Base-by-base conservation (phyloP, 2,888 invertebrate species). In the Pachymerium ferrugineum region DNA sequence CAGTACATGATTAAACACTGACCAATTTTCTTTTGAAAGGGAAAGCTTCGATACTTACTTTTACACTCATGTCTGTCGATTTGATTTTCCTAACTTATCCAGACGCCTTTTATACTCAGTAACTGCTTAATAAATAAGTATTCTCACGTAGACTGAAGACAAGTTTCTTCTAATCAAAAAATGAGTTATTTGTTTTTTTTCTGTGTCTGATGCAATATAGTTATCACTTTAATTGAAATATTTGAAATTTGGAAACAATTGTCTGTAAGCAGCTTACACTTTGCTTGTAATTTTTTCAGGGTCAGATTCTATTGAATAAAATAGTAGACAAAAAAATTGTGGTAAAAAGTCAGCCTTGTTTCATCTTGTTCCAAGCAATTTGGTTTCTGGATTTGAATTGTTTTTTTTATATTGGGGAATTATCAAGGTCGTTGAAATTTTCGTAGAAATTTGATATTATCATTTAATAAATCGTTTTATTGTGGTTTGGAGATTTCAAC, bases 31-130 rank as follows among this genome's bases (percentile, higher is more conserved):
- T n/a, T n/a, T n/a, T n/a, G n/a, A n/a, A n/a, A n/a, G n/a, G n/a
- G n/a, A n/a, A n/a, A n/a, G n/a, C n/a, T 4, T 42, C 4, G 14
- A 14, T 5, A 54, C 47, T 54, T 54, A 54, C 47, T 54, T 54
- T 54, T 16, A 19, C 10, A 22, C 22, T 54, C 47, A 54, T 54
- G 47, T 19, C 6, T n/a, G 22, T 19, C 16, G 19, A 19, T 8
- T 54, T 54, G 47, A 54, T 54, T 42, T 54, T 54, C 19, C 47
- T 4, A 16, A 10, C 10, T 54, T 54, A 3, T 14, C 47, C 10
- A 22, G 47, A n/a, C n/a, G n/a, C n/a, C 47, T 54, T 47, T 54
- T 54, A 54, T 54, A 47, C n/a, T n/a, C n/a, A n/a, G n/a, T n/a
- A n/a, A 47, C 14, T 3, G n/a, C 6, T 14, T 47, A 6, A 47